Conservation (phyloP, 2,113 vertebrate species). For the Pygoscelis adeliae region DNA sequence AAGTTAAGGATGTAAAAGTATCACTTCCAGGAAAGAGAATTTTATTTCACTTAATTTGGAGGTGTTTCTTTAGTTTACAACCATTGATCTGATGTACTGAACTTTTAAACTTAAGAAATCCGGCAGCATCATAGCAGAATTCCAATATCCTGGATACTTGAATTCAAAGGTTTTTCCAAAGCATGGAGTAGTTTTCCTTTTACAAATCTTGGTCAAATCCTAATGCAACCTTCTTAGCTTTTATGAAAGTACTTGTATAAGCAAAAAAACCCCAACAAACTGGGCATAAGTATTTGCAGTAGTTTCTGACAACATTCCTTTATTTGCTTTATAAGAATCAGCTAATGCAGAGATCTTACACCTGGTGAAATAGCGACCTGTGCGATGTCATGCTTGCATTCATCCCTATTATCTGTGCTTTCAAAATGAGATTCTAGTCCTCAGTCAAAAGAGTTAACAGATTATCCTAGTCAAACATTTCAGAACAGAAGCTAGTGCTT, state of each 20-base stretch:
- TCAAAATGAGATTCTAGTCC: neutral
- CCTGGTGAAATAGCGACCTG: accelerated
- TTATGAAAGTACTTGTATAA: neutral
- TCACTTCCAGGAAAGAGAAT: neutral
- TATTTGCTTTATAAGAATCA: neutral
- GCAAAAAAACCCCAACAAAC: neutral
- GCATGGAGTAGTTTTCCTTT: neutral
- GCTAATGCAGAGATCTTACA: neutral
- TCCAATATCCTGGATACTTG: neutral
- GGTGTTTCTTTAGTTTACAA: neutral
- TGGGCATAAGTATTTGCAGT: neutral
- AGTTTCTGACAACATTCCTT: neutral
- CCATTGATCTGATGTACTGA: neutral
- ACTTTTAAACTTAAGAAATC: neutral
- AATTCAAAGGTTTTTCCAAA: neutral
- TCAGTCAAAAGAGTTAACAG: neutral
- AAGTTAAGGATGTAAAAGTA: neutral
- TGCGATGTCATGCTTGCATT: accelerated
- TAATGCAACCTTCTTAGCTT: neutral
- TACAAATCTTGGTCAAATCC: neutral
- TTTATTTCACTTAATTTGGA: neutral
- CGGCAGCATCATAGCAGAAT: neutral
- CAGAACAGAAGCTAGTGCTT: neutral
- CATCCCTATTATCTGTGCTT: accelerated
- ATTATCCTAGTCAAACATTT: too few relatives aligned